phyloP scores from a whole-genome alignment of 2,113 vertebrate genomes.

The Anthoscopus minutus region DNA sequence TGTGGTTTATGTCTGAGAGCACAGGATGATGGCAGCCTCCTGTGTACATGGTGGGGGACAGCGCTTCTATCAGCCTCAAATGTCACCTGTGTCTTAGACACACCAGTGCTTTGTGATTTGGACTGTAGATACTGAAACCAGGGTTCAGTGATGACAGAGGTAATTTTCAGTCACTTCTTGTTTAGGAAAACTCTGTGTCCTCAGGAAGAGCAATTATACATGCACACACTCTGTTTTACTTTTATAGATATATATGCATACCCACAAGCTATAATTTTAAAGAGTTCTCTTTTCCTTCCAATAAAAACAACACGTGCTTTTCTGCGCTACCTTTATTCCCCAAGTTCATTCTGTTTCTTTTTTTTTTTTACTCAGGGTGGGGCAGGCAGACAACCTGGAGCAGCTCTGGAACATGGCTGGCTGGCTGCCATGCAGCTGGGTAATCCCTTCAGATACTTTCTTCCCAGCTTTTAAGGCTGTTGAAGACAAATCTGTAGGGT shows the following conservation, averaged over 20 bases:
- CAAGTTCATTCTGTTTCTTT: neutral
- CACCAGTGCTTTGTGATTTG: neutral
- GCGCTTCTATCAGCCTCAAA: neutral
- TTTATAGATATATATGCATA: neutral
- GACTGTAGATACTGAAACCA: accelerated
- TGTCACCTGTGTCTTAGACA: neutral
- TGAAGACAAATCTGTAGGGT: conserved; percentile 14
- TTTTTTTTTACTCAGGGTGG: neutral
- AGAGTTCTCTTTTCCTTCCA: neutral
- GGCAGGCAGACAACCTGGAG: neutral
- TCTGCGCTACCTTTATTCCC: neutral
- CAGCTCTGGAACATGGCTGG: conserved; percentile 20
- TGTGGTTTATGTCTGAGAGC: neutral
- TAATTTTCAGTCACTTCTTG: neutral
- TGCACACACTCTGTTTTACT: neutral
- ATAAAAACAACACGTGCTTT: neutral
- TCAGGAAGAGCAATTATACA: neutral
- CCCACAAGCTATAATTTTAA: conserved; percentile 11
- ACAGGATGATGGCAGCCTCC: accelerated
- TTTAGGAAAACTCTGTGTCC: neutral
- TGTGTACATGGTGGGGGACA: neutral
- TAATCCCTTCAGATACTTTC: conserved; percentile 37
- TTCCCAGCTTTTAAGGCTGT: neutral
- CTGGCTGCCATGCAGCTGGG: conserved; percentile 50
- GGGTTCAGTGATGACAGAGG: neutral